Evolutionary conservation across 2,888 invertebrate species (phyloP), one percentile per base, ranked within the genome.

Genomic region (Xylocampa areola): DNA sequence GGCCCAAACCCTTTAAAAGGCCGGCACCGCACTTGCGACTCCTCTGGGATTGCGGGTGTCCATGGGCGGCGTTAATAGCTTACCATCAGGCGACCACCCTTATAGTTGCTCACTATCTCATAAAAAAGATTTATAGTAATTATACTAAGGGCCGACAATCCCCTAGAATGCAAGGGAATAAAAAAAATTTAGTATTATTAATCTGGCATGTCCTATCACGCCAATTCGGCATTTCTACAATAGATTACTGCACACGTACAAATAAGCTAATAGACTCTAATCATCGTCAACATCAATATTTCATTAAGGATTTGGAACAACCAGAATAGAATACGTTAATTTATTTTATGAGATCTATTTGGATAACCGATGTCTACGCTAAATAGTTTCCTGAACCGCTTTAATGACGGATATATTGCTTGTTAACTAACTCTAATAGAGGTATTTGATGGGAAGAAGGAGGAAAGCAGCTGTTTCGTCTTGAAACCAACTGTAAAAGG

Each of bases 241-340:
- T 25, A 10, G 32, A 45, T 47, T 6, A 33, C 6, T 36, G 7
- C 0, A n/a, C 0, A 30, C 14, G 27, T 2, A 57, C n/a, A 25
- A 30, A 25, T 43, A 1, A 11, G 29, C 25, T 21, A 23, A 45
- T 25, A 21, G n/a, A 21, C 17, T 29, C 21, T 11, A 19, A 43
- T 43, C 32, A 47, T 7, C 11, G 11, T 23, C 2, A 14, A 6
- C 2, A 40, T 48, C 3, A 21, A 54, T 44, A 39, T 14, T 25
- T 63, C 44, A 35, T 4, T 6, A 6, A 16, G 19, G 13, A 36
- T 61, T 61, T 45, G 13, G 11, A 35, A 25, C 27, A 30, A 14
- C 10, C 35, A 7, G 25, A 33, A 32, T 3, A 13, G 11, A 40
- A 37, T 2, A 10, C 21, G 11, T 14, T 19, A 4, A 32, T 35